Evolutionary conservation across 2,113 vertebrate genomes (phyloP).

Genomic region (Pyxicephalus adspersus): DNA sequence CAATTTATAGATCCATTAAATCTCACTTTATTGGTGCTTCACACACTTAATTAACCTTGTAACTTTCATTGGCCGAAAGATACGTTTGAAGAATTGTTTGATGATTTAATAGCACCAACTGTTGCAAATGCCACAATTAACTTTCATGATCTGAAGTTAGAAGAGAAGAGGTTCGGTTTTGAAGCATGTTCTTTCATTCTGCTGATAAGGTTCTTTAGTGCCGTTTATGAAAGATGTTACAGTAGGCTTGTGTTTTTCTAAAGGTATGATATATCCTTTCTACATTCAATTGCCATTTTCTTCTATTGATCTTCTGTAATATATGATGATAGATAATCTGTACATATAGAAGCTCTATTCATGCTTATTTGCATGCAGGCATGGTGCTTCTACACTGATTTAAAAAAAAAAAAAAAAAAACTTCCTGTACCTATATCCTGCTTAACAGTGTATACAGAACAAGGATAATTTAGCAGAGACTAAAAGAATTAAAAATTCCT

Average conservation of each 20-base stretch:
- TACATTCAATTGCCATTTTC: no score
- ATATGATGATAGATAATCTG: no score
- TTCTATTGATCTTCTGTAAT: no score
- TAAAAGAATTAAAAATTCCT: no score
- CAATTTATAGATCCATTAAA: slow-evolving; percentile 53
- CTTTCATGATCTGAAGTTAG: slow-evolving; percentile 16
- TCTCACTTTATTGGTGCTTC: slow-evolving; percentile 49
- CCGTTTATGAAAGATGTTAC: background rate
- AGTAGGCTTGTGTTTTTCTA: background rate
- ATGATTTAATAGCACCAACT: slow-evolving; percentile 40
- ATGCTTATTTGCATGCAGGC: no score
- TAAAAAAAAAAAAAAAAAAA: no score
- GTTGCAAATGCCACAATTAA: slow-evolving; percentile 43
- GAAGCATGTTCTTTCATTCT: background rate
- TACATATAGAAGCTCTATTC: no score
- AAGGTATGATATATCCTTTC: background rate
- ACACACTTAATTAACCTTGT: slow-evolving; percentile 54
- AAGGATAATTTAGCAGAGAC: no score
- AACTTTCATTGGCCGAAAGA: slow-evolving; percentile 40
- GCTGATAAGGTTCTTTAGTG: background rate
- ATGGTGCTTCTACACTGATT: no score
- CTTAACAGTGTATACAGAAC: no score
- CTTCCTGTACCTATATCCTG: no score
- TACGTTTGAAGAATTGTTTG: slow-evolving; percentile 46
- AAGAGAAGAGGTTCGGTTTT: background rate